Percentiles rank a stretch among this genome's conserved stretches.
phyloP scores from a whole-genome alignment of 2,888 invertebrate species.

The Girardia tigrina region DNA sequence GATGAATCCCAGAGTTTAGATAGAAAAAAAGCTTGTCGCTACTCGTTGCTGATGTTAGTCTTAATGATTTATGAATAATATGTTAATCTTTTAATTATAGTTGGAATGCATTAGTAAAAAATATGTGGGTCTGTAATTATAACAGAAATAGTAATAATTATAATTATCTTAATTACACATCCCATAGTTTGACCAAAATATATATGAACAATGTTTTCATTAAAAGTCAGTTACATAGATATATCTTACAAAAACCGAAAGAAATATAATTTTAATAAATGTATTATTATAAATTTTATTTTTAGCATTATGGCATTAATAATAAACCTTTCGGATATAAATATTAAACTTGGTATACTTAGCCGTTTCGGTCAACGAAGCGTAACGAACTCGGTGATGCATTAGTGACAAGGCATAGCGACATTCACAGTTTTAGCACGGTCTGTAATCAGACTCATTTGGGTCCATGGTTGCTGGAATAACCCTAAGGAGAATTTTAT shows the following conservation, averaged over 20 bases:
- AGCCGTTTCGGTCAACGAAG: neutral
- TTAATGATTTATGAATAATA: slow-evolving; percentile 10
- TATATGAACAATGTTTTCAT: no score
- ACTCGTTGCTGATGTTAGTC: neutral
- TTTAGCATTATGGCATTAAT: neutral
- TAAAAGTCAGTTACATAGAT: no score
- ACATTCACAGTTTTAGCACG: no score
- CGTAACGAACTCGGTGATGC: neutral
- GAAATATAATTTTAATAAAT: no score
- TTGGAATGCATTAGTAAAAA: neutral
- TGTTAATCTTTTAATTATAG: slow-evolving; percentile 11
- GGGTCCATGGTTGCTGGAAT: no score
- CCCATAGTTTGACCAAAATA: neutral
- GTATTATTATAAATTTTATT: no score
- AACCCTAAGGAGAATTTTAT: no score
- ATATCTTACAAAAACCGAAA: no score
- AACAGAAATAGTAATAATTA: neutral
- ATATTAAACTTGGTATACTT: neutral
- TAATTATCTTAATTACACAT: neutral
- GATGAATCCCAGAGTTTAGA: slow-evolving; percentile 13
- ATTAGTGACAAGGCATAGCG: neutral
- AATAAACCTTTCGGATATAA: neutral
- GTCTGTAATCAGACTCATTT: no score
- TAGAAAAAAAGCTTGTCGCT: slow-evolving; percentile 11
- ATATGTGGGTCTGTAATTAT: neutral